Percentiles rank a stretch among this genome's conserved stretches.
phyloP scores from a whole-genome alignment of 2,113 vertebrate species.

The Globicephala melas region DNA sequence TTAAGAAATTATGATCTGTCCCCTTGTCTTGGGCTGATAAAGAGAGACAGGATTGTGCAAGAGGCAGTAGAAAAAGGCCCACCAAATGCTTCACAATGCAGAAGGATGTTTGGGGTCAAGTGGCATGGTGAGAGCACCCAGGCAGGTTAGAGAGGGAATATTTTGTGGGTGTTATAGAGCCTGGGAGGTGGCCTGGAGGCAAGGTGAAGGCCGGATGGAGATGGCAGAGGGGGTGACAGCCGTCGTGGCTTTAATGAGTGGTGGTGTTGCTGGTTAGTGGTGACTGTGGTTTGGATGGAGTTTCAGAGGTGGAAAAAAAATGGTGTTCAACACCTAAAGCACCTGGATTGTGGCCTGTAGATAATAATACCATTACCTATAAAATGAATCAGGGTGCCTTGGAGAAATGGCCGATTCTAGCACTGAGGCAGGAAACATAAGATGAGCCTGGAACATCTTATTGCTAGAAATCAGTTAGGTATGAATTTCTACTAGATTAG shows the following conservation, averaged over 20 bases:
- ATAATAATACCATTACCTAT: not conserved
- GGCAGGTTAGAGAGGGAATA: not conserved
- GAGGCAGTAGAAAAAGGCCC: not conserved
- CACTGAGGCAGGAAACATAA: not conserved
- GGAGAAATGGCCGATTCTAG: not conserved
- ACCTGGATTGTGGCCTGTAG: not conserved
- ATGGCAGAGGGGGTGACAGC: not conserved
- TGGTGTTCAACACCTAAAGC: not conserved
- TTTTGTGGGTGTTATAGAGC: not conserved
- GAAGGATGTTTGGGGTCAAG: not conserved
- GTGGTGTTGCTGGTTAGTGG: rapidly evolving
- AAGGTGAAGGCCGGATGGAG: not conserved
- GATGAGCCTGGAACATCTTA: not conserved
- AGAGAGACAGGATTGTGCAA: not conserved
- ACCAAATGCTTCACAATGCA: not conserved
- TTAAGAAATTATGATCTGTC: constrained; percentile 4
- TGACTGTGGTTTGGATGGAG: not conserved
- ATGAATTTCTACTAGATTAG: not conserved
- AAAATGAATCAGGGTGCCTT: not conserved
- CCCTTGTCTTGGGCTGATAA: not conserved
- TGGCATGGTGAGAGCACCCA: too few relatives aligned
- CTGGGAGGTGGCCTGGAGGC: not conserved
- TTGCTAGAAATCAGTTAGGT: not conserved
- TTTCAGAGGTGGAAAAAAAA: not conserved
- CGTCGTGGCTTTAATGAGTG: rapidly evolving